Evolutionary conservation across 2,113 vertebrate species (phyloP).

Genomic region (Noturus placidus): DNA sequence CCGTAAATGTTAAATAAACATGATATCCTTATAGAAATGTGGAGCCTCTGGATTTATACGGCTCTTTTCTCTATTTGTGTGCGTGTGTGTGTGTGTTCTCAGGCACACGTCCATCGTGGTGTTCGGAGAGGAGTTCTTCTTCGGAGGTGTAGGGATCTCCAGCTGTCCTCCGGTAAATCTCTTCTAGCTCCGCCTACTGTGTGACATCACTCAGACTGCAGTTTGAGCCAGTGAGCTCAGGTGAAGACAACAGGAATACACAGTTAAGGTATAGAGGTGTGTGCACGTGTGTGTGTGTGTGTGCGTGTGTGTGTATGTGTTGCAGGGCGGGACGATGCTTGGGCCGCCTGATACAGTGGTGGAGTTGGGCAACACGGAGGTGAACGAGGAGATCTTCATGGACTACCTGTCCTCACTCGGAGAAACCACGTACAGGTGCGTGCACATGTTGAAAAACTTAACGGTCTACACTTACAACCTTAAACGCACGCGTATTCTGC

Average conservation of each 20-base stretch:
- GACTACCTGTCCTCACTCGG: slow-evolving; percentile 85
- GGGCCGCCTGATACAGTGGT: slow-evolving; percentile 92
- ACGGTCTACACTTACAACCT: too few species aligned
- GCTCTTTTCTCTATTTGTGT: too few species aligned
- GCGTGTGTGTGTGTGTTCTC: slow-evolving; percentile 19
- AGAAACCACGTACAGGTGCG: slow-evolving; percentile 84
- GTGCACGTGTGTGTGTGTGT: slow-evolving; percentile 6
- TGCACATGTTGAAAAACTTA: not conserved
- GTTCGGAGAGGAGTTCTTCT: slow-evolving; percentile 89
- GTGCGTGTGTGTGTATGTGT: slow-evolving; percentile 45
- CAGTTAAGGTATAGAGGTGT: not conserved
- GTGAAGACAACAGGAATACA: not conserved
- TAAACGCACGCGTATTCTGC: not conserved
- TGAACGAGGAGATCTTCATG: slow-evolving; percentile 88
- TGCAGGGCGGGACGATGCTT: slow-evolving; percentile 85
- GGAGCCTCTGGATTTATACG: not conserved
- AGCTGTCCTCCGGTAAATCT: slow-evolving; percentile 83
- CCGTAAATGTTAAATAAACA: not conserved
- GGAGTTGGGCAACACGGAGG: slow-evolving; percentile 85
- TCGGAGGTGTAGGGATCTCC: slow-evolving; percentile 82
- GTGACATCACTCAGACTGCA: not conserved
- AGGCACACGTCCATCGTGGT: slow-evolving; percentile 90
- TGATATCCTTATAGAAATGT: not conserved
- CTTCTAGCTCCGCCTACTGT: not conserved
- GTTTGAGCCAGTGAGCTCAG: not conserved